These are phyloP conservation scores for Dufourea novaeangliae DNA, from an alignment of 1,140 invertebrate genomes.

Conservation along the genomic window DNA sequence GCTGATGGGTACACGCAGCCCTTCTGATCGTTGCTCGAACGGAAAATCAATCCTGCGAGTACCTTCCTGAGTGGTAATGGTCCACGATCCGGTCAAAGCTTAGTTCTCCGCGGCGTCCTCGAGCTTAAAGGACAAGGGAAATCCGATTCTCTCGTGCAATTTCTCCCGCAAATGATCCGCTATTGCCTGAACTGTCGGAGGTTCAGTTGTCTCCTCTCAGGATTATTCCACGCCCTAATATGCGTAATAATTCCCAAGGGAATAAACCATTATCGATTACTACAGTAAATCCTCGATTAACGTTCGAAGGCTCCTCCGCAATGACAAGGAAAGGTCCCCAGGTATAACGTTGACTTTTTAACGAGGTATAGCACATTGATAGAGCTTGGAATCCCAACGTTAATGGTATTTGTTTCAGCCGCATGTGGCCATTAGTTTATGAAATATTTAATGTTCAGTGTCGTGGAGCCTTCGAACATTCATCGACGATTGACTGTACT, in stretches of 20 bases:
- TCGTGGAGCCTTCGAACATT: no score
- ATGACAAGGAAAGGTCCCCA: no score
- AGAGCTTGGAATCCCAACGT: no score
- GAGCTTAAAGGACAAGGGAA: slow-evolving; percentile 58
- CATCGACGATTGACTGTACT: no score
- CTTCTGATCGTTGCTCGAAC: slow-evolving; percentile 22
- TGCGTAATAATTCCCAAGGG: neutral
- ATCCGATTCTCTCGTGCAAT: slow-evolving; percentile 63
- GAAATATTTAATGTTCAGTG: no score
- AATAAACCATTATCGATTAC: no score
- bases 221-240: neutral
- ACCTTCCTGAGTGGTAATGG: slow-evolving; percentile 52
- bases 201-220: neutral
- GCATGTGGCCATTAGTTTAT: no score
- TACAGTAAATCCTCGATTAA: no score
- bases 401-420: no score
- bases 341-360: no score
- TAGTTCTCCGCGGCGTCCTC: slow-evolving; percentile 29
- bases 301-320: no score
- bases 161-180: slow-evolving; percentile 57
- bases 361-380: no score
- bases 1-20: slow-evolving; percentile 9
- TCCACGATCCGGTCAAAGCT: slow-evolving; percentile 55
- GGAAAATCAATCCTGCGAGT: slow-evolving; percentile 53
- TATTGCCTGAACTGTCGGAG: slow-evolving; percentile 32